These are phyloP conservation scores for Helostoma temminkii DNA, from an alignment of 2,797 vertebrate genomes.

Conservation along the genomic window DNA sequence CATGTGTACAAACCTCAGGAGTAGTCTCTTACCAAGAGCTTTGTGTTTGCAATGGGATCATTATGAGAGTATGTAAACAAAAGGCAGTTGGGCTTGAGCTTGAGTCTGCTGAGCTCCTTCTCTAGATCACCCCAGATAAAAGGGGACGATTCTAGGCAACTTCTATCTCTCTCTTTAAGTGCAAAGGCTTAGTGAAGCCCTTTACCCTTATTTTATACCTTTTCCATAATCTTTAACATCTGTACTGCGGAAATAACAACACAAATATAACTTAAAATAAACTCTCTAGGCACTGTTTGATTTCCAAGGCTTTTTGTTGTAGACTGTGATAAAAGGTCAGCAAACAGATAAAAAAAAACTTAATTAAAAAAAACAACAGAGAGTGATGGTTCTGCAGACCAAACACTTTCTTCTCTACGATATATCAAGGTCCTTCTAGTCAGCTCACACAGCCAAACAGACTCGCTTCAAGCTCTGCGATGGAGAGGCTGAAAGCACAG, in stretches of 20 bases:
- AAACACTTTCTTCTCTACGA: constrained; percentile 75
- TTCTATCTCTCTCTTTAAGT: constrained; percentile 62
- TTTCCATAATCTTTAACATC: constrained; percentile 60
- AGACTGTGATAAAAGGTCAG: constrained; percentile 79
- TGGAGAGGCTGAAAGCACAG: constrained; percentile 69
- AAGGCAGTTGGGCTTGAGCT: constrained; percentile 76
- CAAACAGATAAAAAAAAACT: constrained; percentile 64
- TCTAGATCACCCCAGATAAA: constrained; percentile 38
- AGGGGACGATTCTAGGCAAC: constrained; percentile 42
- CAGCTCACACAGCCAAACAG: constrained; percentile 68
- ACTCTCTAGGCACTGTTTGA: constrained; percentile 89
- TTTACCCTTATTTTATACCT: constrained; percentile 49
- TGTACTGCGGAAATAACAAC: constrained; percentile 73
- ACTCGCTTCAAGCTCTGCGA: constrained; percentile 66
- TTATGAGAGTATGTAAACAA: constrained; percentile 74
- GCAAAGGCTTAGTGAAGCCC: constrained; percentile 68
- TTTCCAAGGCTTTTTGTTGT: constrained; percentile 86
- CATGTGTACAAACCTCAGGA: constrained; percentile 54
- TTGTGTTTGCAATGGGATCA: constrained; percentile 69
- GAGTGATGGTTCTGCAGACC: constrained; percentile 81
- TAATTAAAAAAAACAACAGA: constrained; percentile 63
- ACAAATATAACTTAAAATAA: constrained; percentile 82
- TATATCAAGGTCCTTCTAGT: constrained; percentile 65
- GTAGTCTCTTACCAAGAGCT: constrained; percentile 56
- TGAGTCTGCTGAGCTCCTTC: constrained; percentile 66